phyloP scores from a whole-genome alignment of 2,113 vertebrate genomes.

The Sinocyclocheilus anshuiensis region DNA sequence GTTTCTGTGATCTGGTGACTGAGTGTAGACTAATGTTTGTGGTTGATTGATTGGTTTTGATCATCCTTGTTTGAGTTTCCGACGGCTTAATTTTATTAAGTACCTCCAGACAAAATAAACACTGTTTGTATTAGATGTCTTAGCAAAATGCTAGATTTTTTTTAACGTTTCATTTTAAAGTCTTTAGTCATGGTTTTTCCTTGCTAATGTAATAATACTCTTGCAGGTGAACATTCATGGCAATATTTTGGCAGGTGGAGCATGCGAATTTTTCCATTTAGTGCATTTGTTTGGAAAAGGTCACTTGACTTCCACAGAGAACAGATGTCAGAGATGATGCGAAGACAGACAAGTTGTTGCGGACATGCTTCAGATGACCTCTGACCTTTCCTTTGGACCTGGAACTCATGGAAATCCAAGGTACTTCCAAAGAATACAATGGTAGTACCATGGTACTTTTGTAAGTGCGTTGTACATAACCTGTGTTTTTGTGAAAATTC shows the following conservation, averaged over 20 bases:
- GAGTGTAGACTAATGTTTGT: not conserved
- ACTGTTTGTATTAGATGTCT: not conserved
- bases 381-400: conserved; percentile 4
- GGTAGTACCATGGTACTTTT: not conserved
- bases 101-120: conserved; percentile 6
- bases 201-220: conserved; percentile 16
- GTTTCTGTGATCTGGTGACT: conserved; percentile 8
- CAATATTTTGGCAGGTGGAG: not conserved
- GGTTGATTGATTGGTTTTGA: conserved; percentile 10
- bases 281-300: conserved; percentile 64
- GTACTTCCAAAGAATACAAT: not conserved
- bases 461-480: not conserved
- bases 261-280: conserved; percentile 59
- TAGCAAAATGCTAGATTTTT: not conserved
- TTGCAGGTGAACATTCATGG: not conserved
- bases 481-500: not conserved
- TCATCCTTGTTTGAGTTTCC: conserved; percentile 9
- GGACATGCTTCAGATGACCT: not conserved
- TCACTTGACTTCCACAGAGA: conserved; percentile 55
- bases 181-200: not conserved
- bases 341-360: conserved; percentile 61
- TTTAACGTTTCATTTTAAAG: not conserved
- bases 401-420: not conserved
- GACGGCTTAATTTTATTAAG: conserved; percentile 12
- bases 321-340: conserved; percentile 65